These are phyloP conservation scores for Lordiphosa mommai DNA, from an alignment of 1,140 invertebrate species.

Conservation along the genomic window DNA sequence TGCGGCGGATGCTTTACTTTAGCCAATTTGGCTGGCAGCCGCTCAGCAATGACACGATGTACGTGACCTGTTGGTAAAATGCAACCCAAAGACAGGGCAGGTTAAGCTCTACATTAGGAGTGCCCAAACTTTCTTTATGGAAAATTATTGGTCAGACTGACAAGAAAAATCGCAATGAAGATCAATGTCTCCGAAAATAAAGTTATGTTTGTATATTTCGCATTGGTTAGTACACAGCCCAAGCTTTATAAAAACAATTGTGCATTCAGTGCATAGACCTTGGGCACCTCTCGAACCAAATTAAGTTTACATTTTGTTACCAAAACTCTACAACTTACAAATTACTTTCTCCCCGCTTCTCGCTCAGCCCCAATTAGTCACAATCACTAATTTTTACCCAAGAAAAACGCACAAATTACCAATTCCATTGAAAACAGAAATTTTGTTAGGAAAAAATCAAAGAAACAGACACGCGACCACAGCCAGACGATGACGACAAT, in stretches of 20 bases:
- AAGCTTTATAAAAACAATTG: no score
- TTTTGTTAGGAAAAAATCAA: conserved; percentile 39
- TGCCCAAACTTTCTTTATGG: no score
- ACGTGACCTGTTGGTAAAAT: conserved; percentile 67
- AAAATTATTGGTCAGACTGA: conserved; percentile 35
- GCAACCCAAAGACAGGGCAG: conserved; percentile 36
- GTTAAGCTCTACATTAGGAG: conserved; percentile 4
- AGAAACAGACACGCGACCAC: conserved; percentile 58
- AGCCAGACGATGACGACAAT: conserved; percentile 52
- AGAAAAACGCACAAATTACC: conserved; percentile 36
- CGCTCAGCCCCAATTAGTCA: conserved; percentile 55
- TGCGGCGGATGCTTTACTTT: conserved; percentile 70
- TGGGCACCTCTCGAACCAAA: no score
- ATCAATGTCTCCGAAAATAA: no score
- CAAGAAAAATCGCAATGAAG: no score
- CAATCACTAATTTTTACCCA: conserved; percentile 39
- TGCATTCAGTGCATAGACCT: no score
- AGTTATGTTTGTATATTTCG: no score
- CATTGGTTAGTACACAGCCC: no score
- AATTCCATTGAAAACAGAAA: conserved; percentile 39
- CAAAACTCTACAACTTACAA: conserved; percentile 12
- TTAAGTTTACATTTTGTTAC: no score
- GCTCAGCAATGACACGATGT: conserved; percentile 70
- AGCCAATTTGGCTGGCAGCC: conserved; percentile 73
- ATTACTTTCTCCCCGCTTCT: not conserved